Percentiles rank a stretch among this genome's conserved stretches.
phyloP scores from a whole-genome alignment of 92 coral and sea anemone species.

The Muricea muricata region DNA sequence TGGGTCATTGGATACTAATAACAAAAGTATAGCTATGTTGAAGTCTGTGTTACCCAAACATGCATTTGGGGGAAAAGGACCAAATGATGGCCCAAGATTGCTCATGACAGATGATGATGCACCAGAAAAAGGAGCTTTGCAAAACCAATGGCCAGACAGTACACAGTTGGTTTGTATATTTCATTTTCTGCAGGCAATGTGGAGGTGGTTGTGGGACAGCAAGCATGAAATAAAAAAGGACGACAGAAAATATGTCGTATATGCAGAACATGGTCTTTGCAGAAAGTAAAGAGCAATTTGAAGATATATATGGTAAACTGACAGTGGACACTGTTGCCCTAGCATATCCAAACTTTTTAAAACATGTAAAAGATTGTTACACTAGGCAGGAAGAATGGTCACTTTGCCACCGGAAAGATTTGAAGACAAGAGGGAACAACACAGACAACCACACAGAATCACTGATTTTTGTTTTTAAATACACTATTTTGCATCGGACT shows the following conservation, averaged over 20 bases:
- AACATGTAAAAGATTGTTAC: background rate
- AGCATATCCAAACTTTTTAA: constrained; percentile 15
- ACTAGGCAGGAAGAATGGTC: constrained; percentile 34
- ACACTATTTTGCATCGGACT: constrained; percentile 48
- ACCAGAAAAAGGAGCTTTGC: constrained; percentile 46
- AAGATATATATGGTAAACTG: background rate
- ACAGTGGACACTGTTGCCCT: constrained; percentile 23
- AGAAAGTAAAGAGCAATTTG: constrained; percentile 33
- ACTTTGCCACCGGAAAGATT: constrained; percentile 23
- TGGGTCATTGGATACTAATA: constrained; percentile 29
- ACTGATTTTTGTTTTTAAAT: constrained; percentile 58
- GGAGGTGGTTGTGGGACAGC: constrained; percentile 69
- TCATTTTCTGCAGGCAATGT: constrained; percentile 66
- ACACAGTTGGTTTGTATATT: constrained; percentile 58
- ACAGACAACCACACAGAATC: constrained; percentile 76
- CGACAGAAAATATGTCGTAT: constrained; percentile 50
- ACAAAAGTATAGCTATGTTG: constrained; percentile 21
- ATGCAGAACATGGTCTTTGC: constrained; percentile 66
- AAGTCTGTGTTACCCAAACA: constrained; percentile 43
- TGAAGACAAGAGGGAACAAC: constrained; percentile 72
- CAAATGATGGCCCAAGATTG: constrained; percentile 43
- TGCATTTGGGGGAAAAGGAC: constrained; percentile 69
- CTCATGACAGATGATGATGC: constrained; percentile 63
- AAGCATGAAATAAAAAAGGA: constrained; percentile 53
- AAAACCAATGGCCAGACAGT: constrained; percentile 42